Base-by-base conservation (phyloP, 2,113 vertebrate species). In the Dryoscopus gambensis region DNA sequence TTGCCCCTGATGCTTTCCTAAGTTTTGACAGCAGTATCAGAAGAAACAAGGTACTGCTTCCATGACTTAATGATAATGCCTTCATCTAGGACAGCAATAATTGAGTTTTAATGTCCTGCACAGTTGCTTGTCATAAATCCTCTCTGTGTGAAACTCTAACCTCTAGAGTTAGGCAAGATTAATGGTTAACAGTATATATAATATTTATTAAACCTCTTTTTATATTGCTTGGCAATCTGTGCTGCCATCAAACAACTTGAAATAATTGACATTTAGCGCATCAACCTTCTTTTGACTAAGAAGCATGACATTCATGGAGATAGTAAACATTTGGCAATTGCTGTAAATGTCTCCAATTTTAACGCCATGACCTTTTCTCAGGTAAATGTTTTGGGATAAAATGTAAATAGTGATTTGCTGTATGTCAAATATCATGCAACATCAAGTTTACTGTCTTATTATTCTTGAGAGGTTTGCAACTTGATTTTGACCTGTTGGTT, bases 331-430 rank as follows among this genome's bases (percentile, higher is more conserved):
- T 98, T 96, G 97, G 96, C 98, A 97, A 98, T 98, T 98, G 98
- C 98, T 98, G 97, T 95, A 98, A 98, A 98, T 98, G 98, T 98
- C 98, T 98, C 98, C 97, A 97, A 98, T 98, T 98, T 98, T 98
- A 98, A 98, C 97, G 22, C 87, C 95, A 90, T 98, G 98, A 98
- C 98, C 98, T 98, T 98, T 98, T 96, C 97, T 94, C 98, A 98
- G 98, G 98, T 98, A 98, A 98, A 98, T 98, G 98, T 98, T 98
- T 98, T 98, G 97, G 97, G 97, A 98, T 97, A 98, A 98, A 98
- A 98, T 98, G 98, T 98, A 98, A 98, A 98, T 98, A 98, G 98
- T 98, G 97, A 98, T 98, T 97, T 97, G 97, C 98, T 97, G 97
- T 97, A 98, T 98, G 97, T 98, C 98, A 98, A 98, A 98, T 97